Conservation (phyloP, 1,140 invertebrate genomes). For the Temnothorax curvispinosus region DNA sequence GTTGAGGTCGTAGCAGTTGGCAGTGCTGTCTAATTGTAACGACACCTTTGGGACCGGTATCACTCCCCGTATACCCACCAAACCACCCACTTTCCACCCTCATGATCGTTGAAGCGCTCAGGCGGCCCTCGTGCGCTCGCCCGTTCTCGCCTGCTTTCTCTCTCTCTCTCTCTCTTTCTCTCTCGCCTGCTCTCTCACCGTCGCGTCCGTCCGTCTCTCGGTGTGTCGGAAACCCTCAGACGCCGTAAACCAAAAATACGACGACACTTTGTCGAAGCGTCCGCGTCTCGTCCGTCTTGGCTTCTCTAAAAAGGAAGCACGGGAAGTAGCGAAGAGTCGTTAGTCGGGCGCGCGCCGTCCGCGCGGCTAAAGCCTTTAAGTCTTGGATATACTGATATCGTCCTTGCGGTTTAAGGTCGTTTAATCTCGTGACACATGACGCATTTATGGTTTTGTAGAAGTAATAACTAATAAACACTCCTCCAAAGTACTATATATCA, state of each 20-base stretch:
- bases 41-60: constrained; percentile 82
- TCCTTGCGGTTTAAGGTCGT: constrained; percentile 46
- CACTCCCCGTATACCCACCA: constrained; percentile 70
- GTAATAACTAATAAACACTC: background rate
- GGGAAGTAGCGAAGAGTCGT: constrained; percentile 48
- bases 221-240: constrained; percentile 70
- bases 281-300: constrained; percentile 64
- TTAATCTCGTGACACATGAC: constrained; percentile 31
- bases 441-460: constrained; percentile 14
- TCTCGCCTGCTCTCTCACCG: constrained; percentile 10
- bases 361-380: constrained; percentile 55
- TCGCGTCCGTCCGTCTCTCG: constrained; percentile 28
- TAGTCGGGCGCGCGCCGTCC: constrained; percentile 31
- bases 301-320: constrained; percentile 32
- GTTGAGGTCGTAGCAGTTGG: constrained; percentile 81
- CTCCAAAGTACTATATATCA: background rate
- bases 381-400: constrained; percentile 53
- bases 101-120: constrained; percentile 78
- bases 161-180: background rate
- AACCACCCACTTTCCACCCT: constrained; percentile 70
- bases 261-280: constrained; percentile 76
- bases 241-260: constrained; percentile 81
- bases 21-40: constrained; percentile 84
- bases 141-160: constrained; percentile 31
- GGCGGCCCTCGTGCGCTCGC: constrained; percentile 61